Evolutionary conservation across 2,888 invertebrate species (phyloP), one percentile per base, ranked within the genome.

Genomic region (Oligia latruncula): DNA sequence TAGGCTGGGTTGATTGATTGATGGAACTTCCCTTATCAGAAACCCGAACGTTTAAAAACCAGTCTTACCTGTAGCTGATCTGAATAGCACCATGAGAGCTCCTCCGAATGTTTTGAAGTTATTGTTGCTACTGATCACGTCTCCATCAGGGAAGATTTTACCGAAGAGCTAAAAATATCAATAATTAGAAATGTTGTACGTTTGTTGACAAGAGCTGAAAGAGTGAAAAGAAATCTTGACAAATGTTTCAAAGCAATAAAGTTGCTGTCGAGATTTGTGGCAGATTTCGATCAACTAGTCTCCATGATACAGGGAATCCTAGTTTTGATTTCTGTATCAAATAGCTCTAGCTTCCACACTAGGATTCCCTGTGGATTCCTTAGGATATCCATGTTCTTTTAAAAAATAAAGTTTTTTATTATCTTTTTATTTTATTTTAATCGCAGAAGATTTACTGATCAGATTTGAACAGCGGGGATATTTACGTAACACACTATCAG

Each of bases 51-150:
- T 62, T 1, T 29, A 62, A 62, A 29, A 64, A 64, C 64, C 64
- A 40, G 4, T 11, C 90, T 93, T 93, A 98, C 98, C 98, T 88
- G 99, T 99, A 15, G 99, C 99, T 43, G 99, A 99, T 93, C 99
- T 98, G 94, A 99, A 99, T 1, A 99, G 97, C 13, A 99, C 99
- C 92, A 99, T 97, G 9, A 99, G 98, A 0, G 99, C 99, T 95
- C 99, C 99, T 17, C 98, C 98, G 95, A 99, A 99, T 1, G 99
- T 98, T 95, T 99, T 99, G 94, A 99, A 99, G 95, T 99, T 99
- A 95, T 99, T 99, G 95, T 99, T 99, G 64, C 98, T 97, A 77
- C 98, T 98, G 84, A 99, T 99, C 8, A 98, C 98, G 0, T 97
- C 97, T 86, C 98, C 97, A 89, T 98, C 97, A 75, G 98, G 97